Evolutionary conservation across 2,113 vertebrate species (phyloP), one percentile per base, ranked within the genome.

Genomic region (Tretioscincus oriximinensis): DNA sequence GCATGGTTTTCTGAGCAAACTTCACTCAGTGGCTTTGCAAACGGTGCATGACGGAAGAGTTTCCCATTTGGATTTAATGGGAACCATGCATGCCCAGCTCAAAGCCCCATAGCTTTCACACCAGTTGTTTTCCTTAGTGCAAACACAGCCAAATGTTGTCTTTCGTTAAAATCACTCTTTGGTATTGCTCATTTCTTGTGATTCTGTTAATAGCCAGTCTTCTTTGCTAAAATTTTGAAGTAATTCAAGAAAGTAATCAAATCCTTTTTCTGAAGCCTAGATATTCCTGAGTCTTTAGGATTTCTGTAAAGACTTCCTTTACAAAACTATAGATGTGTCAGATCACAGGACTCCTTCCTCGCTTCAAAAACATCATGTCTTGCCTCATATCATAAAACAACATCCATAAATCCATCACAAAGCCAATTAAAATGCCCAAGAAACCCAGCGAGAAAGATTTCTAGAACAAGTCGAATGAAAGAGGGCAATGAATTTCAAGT

Each of bases 371-470:
- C 29, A 51, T 49, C 80, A 41, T 41, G 5, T 41, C 35, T 41
- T 41, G 5, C 35, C 2, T 41, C 35, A 76, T 65, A 76, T 81
- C 64, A 47, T 61, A 81, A 69, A 81, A 61, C 58, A 54, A 67
- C 31, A 68, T 21, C 20, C 73, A 81, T 81, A 76, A 81, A 81
- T 69, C 47, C 21, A 81, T 61, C 29, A 61, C 31, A 29, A 76
- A 61, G n/a, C 66, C 64, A 29, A 81, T 76, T 81, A 76, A 81
- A 81, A 81, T 61, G 65, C 73, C 73, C n/a, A 41, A 69, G 64
- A 47, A 69, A 67, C 35, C 12, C 47, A 35, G 66, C 60, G 12
- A 35, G 73, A 66, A 35, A n/a, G 20, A 76, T 29, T 45, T 26
- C 35, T 75, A 12, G 54, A 58, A 61, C 45, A 76, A 41, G 65